A percentile compares a stretch with the other conserved stretches of the same genome.
phyloP scores from a whole-genome alignment of 2,113 vertebrate species.

The Gymnobelideus leadbeateri region DNA sequence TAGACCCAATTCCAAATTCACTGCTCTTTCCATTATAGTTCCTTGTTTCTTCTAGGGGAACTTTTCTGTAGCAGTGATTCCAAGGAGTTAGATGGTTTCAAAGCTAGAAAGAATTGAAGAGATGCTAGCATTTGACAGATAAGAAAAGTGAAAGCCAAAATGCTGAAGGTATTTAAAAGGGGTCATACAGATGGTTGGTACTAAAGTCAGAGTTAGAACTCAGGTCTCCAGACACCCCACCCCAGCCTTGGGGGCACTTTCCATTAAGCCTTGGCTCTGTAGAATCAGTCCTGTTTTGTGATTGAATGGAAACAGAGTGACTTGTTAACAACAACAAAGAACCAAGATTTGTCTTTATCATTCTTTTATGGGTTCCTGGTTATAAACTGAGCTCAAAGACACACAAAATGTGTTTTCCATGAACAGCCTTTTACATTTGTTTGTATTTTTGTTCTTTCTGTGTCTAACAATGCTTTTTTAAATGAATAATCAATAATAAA shows the following conservation, averaged over 20 bases:
- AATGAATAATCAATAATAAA: constrained; percentile 33
- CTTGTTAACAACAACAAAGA: constrained; percentile 2
- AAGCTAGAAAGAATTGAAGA: constrained; percentile 23
- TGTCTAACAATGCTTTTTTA: constrained; percentile 1
- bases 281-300: constrained; percentile 17
- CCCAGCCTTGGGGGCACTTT: constrained; percentile 10
- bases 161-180: constrained; percentile 3
- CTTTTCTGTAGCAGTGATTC: background rate
- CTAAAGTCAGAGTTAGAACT: constrained; percentile 30
- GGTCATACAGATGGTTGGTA: constrained; percentile 32
- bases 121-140: background rate
- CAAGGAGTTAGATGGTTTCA: background rate
- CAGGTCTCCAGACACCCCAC: background rate
- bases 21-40: background rate
- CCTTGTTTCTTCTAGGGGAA: background rate
- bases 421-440: constrained; percentile 12
- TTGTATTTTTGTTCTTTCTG: background rate
- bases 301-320: background rate
- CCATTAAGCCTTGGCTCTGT: background rate
- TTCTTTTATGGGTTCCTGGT: background rate
- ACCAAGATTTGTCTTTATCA: background rate
- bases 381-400: constrained; percentile 16
- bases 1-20: background rate
- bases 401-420: background rate
- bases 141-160: constrained; percentile 19